Evolutionary conservation across 92 coral and sea anemone species (phyloP).

Genomic region (Bergia puertoricense): DNA sequence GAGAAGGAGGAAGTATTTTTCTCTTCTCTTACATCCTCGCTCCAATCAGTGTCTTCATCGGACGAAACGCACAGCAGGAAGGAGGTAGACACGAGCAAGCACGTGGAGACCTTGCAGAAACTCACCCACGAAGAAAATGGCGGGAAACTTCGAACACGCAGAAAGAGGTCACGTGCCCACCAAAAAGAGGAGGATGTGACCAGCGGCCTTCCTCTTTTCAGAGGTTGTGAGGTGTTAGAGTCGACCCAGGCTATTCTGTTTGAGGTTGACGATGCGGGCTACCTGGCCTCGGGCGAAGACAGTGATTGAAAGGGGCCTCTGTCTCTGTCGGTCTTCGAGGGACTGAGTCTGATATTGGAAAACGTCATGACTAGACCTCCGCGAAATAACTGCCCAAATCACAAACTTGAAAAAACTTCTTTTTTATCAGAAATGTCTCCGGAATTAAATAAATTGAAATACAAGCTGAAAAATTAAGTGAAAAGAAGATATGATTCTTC

Average conservation of each 20-base stretch:
- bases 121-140: not conserved
- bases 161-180: not conserved
- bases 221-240: slow-evolving; percentile 20
- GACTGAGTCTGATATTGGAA: too few relatives aligned
- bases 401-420: too few relatives aligned
- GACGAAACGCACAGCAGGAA: not conserved
- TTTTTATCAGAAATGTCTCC: too few relatives aligned
- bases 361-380: too few relatives aligned
- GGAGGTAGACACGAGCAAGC: not conserved
- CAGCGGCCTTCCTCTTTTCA: slow-evolving; percentile 25
- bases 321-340: not conserved
- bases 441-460: too few relatives aligned
- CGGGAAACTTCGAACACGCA: not conserved
- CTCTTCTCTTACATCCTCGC: slow-evolving; percentile 28
- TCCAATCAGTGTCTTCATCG: not conserved
- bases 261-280: slow-evolving; percentile 27
- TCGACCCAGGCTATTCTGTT: slow-evolving; percentile 28
- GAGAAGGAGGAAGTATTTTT: not conserved
- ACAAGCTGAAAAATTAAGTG: too few relatives aligned
- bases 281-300: slow-evolving; percentile 40
- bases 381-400: too few relatives aligned
- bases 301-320: not conserved
- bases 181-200: slow-evolving; percentile 14
- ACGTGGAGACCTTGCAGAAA: not conserved
- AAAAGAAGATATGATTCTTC: too few relatives aligned